Percentiles rank a stretch among this genome's conserved stretches.
phyloP scores from a whole-genome alignment of 2,888 invertebrate species.

The Aplocera efformata region DNA sequence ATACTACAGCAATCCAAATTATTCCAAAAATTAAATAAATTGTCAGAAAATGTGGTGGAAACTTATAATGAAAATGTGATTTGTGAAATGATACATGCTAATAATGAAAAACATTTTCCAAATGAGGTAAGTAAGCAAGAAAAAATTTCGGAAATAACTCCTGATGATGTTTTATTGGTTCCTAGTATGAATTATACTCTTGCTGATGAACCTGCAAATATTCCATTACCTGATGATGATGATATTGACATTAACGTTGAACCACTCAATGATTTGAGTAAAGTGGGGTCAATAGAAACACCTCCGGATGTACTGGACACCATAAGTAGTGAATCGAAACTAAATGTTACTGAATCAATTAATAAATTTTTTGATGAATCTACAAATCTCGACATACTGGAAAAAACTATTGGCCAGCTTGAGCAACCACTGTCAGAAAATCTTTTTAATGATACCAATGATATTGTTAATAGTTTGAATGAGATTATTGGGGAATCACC shows the following conservation, averaged over 20 bases:
- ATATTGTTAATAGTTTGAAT: slow-evolving; percentile 10
- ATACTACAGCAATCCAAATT: too few relatives aligned
- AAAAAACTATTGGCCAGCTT: neutral
- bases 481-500: slow-evolving; percentile 12
- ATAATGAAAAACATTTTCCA: too few relatives aligned
- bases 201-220: slow-evolving; percentile 9
- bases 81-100: too few relatives aligned
- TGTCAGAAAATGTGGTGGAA: too few relatives aligned
- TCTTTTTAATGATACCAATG: slow-evolving; percentile 11
- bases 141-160: too few relatives aligned
- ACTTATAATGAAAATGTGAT: too few relatives aligned
- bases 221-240: slow-evolving; percentile 29
- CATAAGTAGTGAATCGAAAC: slow-evolving; percentile 5
- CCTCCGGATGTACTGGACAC: slow-evolving; percentile 2
- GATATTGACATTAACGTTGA: slow-evolving; percentile 47
- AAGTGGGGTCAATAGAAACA: neutral
- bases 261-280: neutral
- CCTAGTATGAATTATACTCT: neutral
- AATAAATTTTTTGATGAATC: slow-evolving; percentile 1
- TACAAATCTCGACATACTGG: neutral
- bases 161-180: too few relatives aligned
- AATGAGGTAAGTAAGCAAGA: too few relatives aligned
- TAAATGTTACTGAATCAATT: slow-evolving; percentile 1
- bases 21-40: too few relatives aligned
- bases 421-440: slow-evolving; percentile 1